Conservation (phyloP, 1,140 invertebrate genomes). For the Ceratosolen solmsi region DNA sequence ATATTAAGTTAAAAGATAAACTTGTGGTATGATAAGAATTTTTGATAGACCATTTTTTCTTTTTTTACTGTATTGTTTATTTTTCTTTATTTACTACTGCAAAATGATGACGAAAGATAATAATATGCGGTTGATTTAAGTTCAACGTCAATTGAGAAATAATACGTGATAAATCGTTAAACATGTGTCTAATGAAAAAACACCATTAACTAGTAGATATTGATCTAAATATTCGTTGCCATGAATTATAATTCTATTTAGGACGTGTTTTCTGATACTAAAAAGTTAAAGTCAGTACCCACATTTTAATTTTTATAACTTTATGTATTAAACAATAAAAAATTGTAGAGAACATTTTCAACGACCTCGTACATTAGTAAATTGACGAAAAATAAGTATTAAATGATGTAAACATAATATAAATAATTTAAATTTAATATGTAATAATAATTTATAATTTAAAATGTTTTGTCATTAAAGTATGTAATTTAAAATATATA, state of each 20-base stretch:
- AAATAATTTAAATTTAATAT: background rate
- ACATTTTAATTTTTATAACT: background rate
- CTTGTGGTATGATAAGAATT: background rate
- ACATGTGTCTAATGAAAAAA: background rate
- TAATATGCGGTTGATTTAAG: background rate
- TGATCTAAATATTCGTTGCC: background rate
- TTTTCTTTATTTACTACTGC: background rate
- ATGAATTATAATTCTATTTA: background rate
- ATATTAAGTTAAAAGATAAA: constrained; percentile 9
- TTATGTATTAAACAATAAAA: background rate
- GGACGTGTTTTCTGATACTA: background rate
- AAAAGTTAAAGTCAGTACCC: background rate
- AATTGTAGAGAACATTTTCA: no score
- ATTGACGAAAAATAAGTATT: no score
- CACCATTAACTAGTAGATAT: background rate
- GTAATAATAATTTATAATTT: no score
- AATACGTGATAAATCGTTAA: constrained; percentile 32
- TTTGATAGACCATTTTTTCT: constrained; percentile 11
- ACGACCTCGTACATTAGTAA: no score
- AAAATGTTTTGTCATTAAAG: no score
- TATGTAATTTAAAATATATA: no score
- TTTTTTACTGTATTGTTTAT: constrained; percentile 4
- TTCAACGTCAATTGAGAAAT: constrained; percentile 22
- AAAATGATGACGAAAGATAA: constrained; percentile 34
- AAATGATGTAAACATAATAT: background rate